A percentile compares a stretch with the other conserved stretches of the same genome.
These are phyloP conservation scores for Prunella strophiata DNA, from an alignment of 2,797 vertebrate species.

Conservation along the genomic window DNA sequence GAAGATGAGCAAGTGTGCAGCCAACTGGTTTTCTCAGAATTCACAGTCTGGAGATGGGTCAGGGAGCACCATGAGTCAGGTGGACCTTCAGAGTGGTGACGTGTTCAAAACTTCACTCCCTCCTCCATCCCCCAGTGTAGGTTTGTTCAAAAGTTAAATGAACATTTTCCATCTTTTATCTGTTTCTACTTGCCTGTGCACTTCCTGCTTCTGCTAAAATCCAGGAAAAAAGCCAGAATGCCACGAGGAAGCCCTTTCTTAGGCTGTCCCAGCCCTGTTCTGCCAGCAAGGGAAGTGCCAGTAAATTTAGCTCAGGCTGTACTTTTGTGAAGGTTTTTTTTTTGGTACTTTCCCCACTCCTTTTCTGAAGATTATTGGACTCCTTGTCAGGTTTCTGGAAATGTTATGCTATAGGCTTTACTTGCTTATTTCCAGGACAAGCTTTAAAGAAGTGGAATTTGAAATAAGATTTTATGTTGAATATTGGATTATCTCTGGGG, in stretches of 20 bases:
- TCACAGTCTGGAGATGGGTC: not conserved
- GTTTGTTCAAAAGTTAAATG: constrained; percentile 26
- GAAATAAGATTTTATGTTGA: constrained; percentile 8
- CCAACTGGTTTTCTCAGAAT: constrained; percentile 14
- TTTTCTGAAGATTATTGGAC: not conserved
- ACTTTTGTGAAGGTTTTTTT: not conserved
- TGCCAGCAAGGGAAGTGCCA: constrained; percentile 49
- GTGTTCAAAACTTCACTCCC: not conserved
- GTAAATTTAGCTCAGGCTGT: constrained; percentile 54
- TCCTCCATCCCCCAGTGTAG: not conserved
- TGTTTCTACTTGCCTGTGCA: not conserved
- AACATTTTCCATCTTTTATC: constrained; percentile 1
- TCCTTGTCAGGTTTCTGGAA: not conserved
- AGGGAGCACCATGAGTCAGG: not conserved
- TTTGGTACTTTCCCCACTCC: not conserved
- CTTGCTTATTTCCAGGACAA: not conserved
- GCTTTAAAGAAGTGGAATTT: not conserved
- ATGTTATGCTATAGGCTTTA: not conserved
- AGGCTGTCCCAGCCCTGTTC: constrained; percentile 7
- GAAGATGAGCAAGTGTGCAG: constrained; percentile 34
- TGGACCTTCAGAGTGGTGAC: not conserved
- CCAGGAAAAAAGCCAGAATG: constrained; percentile 56
- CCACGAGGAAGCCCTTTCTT: constrained; percentile 55
- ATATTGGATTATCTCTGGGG: not conserved
- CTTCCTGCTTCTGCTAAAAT: constrained; percentile 57